A percentile compares a stretch with the other conserved stretches of the same genome.
phyloP scores from a whole-genome alignment of 2,888 invertebrate genomes.

The Clitarchus hookeri region DNA sequence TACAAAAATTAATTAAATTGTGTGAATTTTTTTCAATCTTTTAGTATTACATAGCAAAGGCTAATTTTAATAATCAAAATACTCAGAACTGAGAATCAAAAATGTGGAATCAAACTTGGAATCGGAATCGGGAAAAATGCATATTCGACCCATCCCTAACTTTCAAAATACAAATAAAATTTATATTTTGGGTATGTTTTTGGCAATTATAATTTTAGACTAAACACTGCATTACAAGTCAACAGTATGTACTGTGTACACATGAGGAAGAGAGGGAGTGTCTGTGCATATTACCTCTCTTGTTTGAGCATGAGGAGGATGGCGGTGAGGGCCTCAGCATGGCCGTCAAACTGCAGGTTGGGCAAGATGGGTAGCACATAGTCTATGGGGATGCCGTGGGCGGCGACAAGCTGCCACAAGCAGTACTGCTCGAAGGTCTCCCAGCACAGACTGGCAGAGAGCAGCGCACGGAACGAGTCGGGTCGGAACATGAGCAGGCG shows the following conservation, averaged over 20 bases:
- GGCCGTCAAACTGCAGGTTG: conserved; percentile 80
- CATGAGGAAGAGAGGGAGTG: background rate
- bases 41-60: too few species aligned
- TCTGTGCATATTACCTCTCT: conserved; percentile 67
- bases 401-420: conserved; percentile 93
- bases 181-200: too few species aligned
- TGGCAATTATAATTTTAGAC: too few species aligned
- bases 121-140: too few species aligned
- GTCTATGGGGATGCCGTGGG: conserved; percentile 93
- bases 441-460: conserved; percentile 88
- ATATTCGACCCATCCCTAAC: too few species aligned
- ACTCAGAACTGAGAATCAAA: too few species aligned
- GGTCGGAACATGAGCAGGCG: conserved; percentile 68
- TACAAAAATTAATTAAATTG: too few species aligned
- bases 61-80: too few species aligned
- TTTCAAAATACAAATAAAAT: too few species aligned
- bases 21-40: too few species aligned
- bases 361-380: conserved; percentile 79
- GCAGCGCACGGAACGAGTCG: conserved; percentile 73
- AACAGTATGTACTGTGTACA: background rate
- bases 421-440: conserved; percentile 98
- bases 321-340: conserved; percentile 91
- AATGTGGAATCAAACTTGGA: too few species aligned
- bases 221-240: too few species aligned
- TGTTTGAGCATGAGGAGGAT: conserved; percentile 89